Conservation (phyloP, 2,113 vertebrate genomes). For the Aramus guarauna region DNA sequence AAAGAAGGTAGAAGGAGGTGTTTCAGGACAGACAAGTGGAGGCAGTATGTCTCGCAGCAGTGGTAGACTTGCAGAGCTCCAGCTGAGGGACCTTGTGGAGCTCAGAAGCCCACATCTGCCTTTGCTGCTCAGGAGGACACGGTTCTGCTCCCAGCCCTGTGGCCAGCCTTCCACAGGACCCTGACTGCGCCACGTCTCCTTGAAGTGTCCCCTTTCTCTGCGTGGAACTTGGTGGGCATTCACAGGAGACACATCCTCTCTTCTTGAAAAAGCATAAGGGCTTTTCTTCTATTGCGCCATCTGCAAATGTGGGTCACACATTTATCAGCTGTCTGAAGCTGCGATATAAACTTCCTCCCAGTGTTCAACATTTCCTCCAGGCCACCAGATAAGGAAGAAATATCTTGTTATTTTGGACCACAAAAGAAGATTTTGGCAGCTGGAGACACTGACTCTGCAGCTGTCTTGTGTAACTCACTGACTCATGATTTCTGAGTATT, state of each 20-base stretch:
- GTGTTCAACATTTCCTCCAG: background rate
- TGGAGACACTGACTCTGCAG: background rate
- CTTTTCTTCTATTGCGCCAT: background rate
- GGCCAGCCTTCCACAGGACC: background rate
- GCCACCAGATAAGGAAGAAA: background rate
- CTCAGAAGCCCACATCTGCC: background rate
- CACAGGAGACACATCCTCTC: background rate
- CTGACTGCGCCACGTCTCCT: background rate
- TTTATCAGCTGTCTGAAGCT: background rate
- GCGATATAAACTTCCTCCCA: background rate
- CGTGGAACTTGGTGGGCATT: background rate
- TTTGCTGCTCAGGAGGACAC: background rate
- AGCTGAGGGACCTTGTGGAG: background rate
- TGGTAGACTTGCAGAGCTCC: background rate
- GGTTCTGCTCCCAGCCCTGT: background rate
- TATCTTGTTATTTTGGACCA: background rate
- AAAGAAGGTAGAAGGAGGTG: background rate
- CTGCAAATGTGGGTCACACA: background rate
- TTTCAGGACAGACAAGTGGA: background rate
- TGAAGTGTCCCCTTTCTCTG: background rate
- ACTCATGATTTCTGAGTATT: background rate
- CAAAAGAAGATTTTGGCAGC: background rate
- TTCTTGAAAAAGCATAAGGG: background rate
- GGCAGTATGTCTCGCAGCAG: accelerated
- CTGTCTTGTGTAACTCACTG: background rate